A percentile compares a stretch with the other conserved stretches of the same genome.
Conservation (phyloP, 1,140 invertebrate genomes). For the Tetramorium simillimum region DNA sequence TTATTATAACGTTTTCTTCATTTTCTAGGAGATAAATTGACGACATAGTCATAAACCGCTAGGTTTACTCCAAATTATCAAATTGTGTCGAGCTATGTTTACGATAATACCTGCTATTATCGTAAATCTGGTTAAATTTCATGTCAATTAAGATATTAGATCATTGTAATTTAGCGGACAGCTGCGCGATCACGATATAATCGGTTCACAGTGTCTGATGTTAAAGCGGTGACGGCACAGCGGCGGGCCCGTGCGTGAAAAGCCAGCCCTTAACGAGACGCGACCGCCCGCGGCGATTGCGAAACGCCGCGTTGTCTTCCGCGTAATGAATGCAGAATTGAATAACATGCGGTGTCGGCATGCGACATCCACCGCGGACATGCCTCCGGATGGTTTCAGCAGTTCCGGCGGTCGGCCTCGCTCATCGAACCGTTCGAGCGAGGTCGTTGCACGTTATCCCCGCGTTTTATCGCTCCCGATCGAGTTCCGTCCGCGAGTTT, state of each 20-base stretch:
- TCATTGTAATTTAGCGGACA: conserved; percentile 7
- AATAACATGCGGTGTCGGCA: conserved; percentile 63
- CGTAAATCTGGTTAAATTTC: neutral
- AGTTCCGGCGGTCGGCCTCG: neutral
- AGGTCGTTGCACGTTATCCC: neutral
- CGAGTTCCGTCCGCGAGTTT: conserved; percentile 19
- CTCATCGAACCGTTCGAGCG: conserved; percentile 21
- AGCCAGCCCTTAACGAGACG: conserved; percentile 66
- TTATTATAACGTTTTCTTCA: neutral
- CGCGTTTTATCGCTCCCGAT: conserved; percentile 15
- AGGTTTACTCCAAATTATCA: neutral
- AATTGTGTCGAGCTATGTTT: neutral
- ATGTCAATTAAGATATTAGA: conserved; percentile 9
- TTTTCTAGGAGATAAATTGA: neutral
- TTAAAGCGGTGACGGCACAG: neutral
- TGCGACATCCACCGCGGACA: conserved; percentile 59
- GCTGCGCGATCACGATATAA: neutral
- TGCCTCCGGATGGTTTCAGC: conserved; percentile 15
- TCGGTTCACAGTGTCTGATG: conserved; percentile 1
- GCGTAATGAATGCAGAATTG: conserved; percentile 69
- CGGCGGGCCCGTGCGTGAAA: neutral
- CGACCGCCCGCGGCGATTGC: conserved; percentile 53
- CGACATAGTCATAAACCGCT: neutral
- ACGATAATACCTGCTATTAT: neutral
- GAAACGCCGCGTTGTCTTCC: conserved; percentile 59